phyloP scores from a whole-genome alignment of 2,113 vertebrate genomes.

The Terrapene triunguis region DNA sequence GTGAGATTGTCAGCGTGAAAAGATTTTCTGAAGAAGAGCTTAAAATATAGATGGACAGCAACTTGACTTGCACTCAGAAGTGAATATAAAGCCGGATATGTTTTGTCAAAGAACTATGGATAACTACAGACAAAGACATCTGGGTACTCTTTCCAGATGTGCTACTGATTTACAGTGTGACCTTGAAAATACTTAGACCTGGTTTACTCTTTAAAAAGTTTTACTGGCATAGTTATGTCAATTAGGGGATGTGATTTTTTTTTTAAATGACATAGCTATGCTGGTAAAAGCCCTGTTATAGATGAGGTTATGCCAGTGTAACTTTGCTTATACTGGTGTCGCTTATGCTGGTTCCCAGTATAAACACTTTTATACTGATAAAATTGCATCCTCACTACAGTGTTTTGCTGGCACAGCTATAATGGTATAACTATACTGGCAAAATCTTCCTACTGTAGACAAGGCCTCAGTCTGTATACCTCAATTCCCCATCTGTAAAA shows the following conservation, averaged over 20 bases:
- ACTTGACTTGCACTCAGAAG: neutral
- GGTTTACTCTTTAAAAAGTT: neutral
- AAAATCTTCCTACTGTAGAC: neutral
- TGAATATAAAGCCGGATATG: neutral
- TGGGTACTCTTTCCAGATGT: neutral
- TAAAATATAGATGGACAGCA: neutral
- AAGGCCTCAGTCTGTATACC: neutral
- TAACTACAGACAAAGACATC: neutral
- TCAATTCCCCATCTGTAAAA: neutral
- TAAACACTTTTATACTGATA: neutral
- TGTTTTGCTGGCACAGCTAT: neutral
- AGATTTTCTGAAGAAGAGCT: neutral
- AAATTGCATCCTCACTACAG: neutral
- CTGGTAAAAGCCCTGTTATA: neutral
- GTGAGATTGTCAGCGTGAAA: neutral
- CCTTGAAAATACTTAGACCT: neutral
- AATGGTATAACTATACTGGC: neutral
- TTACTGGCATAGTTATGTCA: neutral
- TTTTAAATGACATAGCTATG: accelerated
- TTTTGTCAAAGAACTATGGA: neutral
- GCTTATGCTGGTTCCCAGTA: neutral
- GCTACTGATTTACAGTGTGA: neutral
- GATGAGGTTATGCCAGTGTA: neutral
- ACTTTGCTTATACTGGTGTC: neutral
- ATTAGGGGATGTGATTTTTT: neutral